Conservation (phyloP, 2,113 vertebrate genomes). For the Saguinus midas region DNA sequence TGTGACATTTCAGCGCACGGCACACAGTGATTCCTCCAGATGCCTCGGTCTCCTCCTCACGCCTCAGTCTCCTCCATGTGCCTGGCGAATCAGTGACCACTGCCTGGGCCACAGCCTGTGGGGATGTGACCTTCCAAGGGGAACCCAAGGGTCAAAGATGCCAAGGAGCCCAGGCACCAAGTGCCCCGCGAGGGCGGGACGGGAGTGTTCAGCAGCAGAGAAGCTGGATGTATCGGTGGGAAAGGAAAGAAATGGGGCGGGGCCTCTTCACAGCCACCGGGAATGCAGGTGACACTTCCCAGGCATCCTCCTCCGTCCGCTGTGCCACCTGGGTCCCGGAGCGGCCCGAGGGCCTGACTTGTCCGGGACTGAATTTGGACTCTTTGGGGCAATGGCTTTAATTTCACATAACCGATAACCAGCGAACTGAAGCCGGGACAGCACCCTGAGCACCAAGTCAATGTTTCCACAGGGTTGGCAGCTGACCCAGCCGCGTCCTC, state of each 20-base stretch:
- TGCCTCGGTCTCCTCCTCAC: no score
- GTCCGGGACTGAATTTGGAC: background rate
- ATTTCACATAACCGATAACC: background rate
- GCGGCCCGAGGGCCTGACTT: background rate
- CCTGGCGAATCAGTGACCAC: no score
- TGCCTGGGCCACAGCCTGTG: no score
- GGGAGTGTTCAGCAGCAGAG: no score
- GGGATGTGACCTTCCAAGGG: no score
- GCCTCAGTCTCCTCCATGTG: no score
- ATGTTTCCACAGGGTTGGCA: no score
- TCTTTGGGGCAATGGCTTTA: background rate
- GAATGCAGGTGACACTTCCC: background rate
- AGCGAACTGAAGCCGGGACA: background rate
- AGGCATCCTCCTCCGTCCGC: background rate
- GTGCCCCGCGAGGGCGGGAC: background rate
- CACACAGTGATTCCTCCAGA: no score
- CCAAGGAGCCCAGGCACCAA: background rate
- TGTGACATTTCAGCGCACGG: accelerated
- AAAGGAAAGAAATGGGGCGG: background rate
- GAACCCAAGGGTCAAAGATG: background rate
- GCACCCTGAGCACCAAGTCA: background rate
- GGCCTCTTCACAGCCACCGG: background rate
- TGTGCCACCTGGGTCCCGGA: background rate
- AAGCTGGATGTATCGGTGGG: background rate
- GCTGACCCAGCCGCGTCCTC: accelerated